phyloP scores from a whole-genome alignment of 2,888 invertebrate species.

The Hartigia nigra region DNA sequence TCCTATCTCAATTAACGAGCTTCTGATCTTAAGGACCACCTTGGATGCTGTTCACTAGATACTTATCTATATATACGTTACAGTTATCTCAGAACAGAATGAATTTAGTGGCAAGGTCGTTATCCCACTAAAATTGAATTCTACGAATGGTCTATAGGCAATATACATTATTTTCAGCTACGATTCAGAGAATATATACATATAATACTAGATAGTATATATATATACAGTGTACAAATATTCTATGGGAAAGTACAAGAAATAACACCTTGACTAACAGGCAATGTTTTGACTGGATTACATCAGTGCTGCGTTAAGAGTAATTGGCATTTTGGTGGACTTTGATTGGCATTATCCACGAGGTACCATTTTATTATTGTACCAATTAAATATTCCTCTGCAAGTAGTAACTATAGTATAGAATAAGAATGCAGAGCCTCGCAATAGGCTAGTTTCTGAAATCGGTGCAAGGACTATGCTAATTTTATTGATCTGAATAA shows the following conservation, averaged over 20 bases:
- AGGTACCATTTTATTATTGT: neutral
- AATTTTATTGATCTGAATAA: slow-evolving; percentile 10
- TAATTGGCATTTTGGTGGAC: neutral
- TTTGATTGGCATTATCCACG: neutral
- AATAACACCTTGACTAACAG: neutral
- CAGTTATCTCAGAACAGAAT: neutral
- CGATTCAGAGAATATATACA: neutral
- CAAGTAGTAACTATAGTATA: neutral
- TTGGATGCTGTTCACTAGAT: neutral
- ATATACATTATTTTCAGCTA: neutral
- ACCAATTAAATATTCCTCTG: neutral
- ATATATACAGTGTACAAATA: neutral
- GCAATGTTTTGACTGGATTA: neutral
- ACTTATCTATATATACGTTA: neutral
- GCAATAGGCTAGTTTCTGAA: slow-evolving; percentile 14
- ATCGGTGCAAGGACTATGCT: slow-evolving; percentile 29
- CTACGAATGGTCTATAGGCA: neutral
- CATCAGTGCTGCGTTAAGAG: neutral
- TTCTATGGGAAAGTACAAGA: neutral
- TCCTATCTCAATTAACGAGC: slow-evolving; percentile 1
- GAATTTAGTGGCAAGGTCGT: slow-evolving; percentile 4
- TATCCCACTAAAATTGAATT: neutral
- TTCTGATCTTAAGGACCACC: slow-evolving; percentile 1
- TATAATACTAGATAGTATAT: neutral
- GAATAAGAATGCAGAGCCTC: neutral